Conservation (phyloP, 2,888 invertebrate genomes). For the Brachylomia viminalis region DNA sequence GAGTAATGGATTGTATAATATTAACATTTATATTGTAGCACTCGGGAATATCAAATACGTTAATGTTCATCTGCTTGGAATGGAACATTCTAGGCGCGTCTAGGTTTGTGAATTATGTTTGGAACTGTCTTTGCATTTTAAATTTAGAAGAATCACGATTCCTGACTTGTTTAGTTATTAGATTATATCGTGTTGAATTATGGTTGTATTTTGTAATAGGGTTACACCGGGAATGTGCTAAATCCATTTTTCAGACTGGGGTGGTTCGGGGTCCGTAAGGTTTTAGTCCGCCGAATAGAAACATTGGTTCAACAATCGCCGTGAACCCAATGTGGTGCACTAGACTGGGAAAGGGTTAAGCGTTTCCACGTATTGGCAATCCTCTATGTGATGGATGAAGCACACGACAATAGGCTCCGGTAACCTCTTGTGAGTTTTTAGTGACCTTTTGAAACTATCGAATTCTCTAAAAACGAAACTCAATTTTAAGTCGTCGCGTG, state of each 20-base stretch:
- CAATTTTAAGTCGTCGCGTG: background rate
- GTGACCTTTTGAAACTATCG: background rate
- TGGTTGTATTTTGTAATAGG: background rate
- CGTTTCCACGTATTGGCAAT: background rate
- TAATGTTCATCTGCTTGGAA: constrained; percentile 43
- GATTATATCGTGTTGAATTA: constrained; percentile 20
- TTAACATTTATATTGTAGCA: constrained; percentile 58
- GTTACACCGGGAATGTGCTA: background rate
- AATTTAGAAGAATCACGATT: constrained; percentile 42
- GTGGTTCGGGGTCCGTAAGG: background rate
- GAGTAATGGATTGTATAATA: constrained; percentile 63
- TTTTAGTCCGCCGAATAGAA: background rate
- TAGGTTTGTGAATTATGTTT: constrained; percentile 36
- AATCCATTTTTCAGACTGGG: background rate
- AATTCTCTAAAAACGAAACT: background rate
- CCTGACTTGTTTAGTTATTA: constrained; percentile 24
- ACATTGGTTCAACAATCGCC: background rate
- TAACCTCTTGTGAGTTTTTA: background rate
- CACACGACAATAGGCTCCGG: background rate
- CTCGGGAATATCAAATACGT: constrained; percentile 58
- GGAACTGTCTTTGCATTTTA: constrained; percentile 38
- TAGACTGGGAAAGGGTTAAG: background rate
- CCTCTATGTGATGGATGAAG: background rate
- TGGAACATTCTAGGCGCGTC: constrained; percentile 40
- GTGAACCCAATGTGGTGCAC: background rate